phyloP scores from a whole-genome alignment of 2,113 vertebrate species.

The Aspiorhynchus laticeps region DNA sequence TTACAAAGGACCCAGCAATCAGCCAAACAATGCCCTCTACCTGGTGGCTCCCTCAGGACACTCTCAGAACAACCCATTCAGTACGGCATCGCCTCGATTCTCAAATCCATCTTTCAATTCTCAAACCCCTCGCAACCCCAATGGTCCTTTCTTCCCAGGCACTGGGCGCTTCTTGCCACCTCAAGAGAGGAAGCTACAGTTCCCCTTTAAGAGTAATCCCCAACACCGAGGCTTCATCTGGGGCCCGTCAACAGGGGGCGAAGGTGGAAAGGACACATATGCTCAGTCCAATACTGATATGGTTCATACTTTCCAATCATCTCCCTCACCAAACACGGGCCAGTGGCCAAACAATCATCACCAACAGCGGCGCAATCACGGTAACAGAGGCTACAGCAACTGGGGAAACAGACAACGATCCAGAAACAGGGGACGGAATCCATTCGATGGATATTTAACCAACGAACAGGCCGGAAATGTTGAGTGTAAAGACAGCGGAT shows the following conservation, averaged over 20 bases:
- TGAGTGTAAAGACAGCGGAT: neutral
- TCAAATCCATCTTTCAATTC: conserved; percentile 56
- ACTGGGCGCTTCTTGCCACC: conserved; percentile 80
- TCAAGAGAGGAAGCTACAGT: conserved; percentile 87
- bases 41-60: neutral
- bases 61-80: conserved; percentile 43
- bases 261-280: conserved; percentile 34
- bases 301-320: conserved; percentile 53
- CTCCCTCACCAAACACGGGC: conserved; percentile 70
- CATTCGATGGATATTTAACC: conserved; percentile 49
- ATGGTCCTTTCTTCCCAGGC: conserved; percentile 73
- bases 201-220: conserved; percentile 91
- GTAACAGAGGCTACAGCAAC: conserved; percentile 68
- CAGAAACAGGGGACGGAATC: conserved; percentile 51
- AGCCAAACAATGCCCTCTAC: neutral
- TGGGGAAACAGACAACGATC: conserved; percentile 51
- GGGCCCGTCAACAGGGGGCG: conserved; percentile 70
- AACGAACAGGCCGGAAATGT: conserved; percentile 37
- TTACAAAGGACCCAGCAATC: conserved; percentile 61
- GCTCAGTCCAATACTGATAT: conserved; percentile 11
- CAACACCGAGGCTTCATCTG: conserved; percentile 85
- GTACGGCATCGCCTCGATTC: conserved; percentile 62
- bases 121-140: conserved; percentile 21
- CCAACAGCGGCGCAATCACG: conserved; percentile 73
- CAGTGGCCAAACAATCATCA: conserved; percentile 49